Conservation (phyloP, 2,888 invertebrate genomes). For the Bellardia pandia region DNA sequence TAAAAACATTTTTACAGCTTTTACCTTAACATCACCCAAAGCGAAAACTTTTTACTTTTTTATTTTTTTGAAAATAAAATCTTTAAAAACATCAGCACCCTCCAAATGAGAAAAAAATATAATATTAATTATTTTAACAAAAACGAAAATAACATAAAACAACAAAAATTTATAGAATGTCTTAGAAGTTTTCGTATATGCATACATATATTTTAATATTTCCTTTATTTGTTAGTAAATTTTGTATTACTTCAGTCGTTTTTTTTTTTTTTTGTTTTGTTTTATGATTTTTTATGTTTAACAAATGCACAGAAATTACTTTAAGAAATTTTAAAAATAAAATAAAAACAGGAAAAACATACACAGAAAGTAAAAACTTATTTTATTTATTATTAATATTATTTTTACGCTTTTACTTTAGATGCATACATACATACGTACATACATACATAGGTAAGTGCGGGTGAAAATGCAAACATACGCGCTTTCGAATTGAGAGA, state of each 20-base stretch:
- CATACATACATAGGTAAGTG: not conserved
- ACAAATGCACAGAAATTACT: constrained; percentile 58
- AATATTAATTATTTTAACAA: constrained; percentile 4
- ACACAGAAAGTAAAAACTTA: constrained; percentile 58
- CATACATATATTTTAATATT: not conserved
- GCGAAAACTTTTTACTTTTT: not conserved
- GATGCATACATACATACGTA: not conserved
- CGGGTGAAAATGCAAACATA: not conserved
- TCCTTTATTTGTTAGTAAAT: constrained; percentile 35
- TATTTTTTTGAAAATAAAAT: constrained; percentile 10
- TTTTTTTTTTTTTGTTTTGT: not conserved
- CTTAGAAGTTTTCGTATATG: constrained; percentile 27
- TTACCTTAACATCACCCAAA: not conserved
- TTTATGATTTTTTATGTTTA: constrained; percentile 57
- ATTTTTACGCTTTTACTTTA: constrained; percentile 57
- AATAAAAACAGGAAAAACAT: constrained; percentile 19
- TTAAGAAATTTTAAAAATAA: constrained; percentile 25
- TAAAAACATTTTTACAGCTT: not conserved
- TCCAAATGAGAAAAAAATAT: not conserved
- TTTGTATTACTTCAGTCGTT: constrained; percentile 23
- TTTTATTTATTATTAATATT: constrained; percentile 69
- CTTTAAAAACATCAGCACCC: not conserved
- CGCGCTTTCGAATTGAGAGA: not conserved
- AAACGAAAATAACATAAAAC: constrained; percentile 33
- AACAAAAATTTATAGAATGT: constrained; percentile 47